Base-by-base conservation (phyloP, 1,140 invertebrate genomes). In the Drosophila bocqueti region DNA sequence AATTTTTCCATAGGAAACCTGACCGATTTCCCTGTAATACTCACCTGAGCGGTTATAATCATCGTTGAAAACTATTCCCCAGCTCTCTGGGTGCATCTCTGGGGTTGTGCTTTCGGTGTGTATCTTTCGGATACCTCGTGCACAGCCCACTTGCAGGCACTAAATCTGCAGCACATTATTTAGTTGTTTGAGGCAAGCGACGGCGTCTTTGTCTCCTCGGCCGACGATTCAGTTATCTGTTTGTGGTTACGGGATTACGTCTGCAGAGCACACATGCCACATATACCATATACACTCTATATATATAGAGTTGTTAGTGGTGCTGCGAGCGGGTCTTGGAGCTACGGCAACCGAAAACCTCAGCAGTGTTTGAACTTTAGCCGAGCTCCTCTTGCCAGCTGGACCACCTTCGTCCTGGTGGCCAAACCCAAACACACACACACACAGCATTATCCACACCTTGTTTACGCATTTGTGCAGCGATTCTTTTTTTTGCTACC, bases 121-220 rank as follows among this genome's bases (percentile, higher is more conserved):
- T 71, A 76, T 67, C 59, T 84, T 57, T 67, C 47, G 50, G 63
- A 58, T 74, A 60, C 43, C 61, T 7, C 18, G 13, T 38, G 16
- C 43, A 47, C 40, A 24, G 16, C 21, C 54, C 54, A 57, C 26
- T 57, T 57, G 47, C 58, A 26, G 58, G 50, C 78, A 81, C 73
- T 81, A 90, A 90, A 89, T 84, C 83, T 89, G 57, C 55, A 47
- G 85, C 78, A 90, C 85, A 90, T 89, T 89, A 89, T 89, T 90
- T 90, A 89, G 84, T 84, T 89, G 85, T 89, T 89, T 81, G 85
- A 50, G 74, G 40, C 43, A 34, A 42, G 40, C 46, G 49, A 49
- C 55, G 49, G 67, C 59, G 47, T 75, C 77, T 81, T 81, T 83
- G 73, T 76, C 74, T 78, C 76, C 58, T 73, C 40, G 16, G 47